Base-by-base conservation (phyloP, 2,888 invertebrate genomes). In the Siphonodentalium dalli region DNA sequence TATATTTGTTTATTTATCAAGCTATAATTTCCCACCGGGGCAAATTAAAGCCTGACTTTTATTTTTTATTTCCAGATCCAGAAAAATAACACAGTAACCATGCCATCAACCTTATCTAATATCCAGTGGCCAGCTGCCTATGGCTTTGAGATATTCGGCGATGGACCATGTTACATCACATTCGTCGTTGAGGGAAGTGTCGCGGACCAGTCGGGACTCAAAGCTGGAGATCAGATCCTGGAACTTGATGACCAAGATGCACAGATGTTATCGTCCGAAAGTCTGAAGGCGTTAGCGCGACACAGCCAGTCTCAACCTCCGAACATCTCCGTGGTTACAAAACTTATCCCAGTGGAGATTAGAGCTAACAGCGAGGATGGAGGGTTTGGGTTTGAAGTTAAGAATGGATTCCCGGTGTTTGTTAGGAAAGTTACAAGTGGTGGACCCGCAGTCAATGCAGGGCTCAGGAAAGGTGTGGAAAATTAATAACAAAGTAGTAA, bases 241-340 rank as follows among this genome's bases (percentile, higher is more conserved):
- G 74, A 79, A 48, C 56, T 81, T 4, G 77, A 80, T 45, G 75
- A 72, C 8, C 72, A 72, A 38, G 76, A 80, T 61, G 80, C 79
- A 5, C 65, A 69, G 2, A 65, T 65, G 20, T 65, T 77, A 69
- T 72, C 79, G 1, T 63, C 69, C 2, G 71, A 77, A 7, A 66
- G 70, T 27, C 44, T 80, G 24, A 68, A 66, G 35, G 65, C 63
- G 5, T 58, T 77, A 21, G 79, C 77, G 8, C 69, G 65, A 33
- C 61, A 67, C 43, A 68, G 69, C 26, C 31, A 61, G 0, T 54
- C 62, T n/a, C 63, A 64, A 27, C 74, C 78, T 0, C 79, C 80
- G 1, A 68, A 70, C 8, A 51, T 80, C 2, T 74, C 77, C n/a
- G 78, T 80, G 5, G 75, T 75, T 9, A 70, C 78, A 1, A 61